phyloP scores from a whole-genome alignment of 2,113 vertebrate genomes.

The Ondatra zibethicus region DNA sequence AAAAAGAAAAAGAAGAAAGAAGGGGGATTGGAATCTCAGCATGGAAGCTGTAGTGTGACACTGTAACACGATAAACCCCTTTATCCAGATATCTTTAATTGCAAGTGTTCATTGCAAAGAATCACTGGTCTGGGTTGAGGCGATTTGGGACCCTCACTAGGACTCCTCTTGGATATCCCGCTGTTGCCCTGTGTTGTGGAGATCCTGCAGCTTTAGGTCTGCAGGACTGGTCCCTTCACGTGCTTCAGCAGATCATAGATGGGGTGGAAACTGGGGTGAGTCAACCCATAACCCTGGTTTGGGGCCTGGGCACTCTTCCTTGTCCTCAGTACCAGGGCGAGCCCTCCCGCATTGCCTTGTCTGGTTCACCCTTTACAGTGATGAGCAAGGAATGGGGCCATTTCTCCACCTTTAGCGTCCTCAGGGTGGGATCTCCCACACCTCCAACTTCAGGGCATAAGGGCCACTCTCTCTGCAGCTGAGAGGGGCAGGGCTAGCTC shows the following conservation, averaged over 20 bases:
- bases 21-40: background rate
- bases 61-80: background rate
- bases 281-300: background rate
- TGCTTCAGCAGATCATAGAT: background rate
- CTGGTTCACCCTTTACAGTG: background rate
- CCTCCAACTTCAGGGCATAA: background rate
- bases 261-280: background rate
- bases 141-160: background rate
- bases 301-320: background rate
- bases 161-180: background rate
- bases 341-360: background rate
- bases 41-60: background rate
- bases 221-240: background rate
- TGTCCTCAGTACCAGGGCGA: background rate
- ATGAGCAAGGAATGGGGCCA: background rate
- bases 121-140: background rate
- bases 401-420: background rate
- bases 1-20: background rate
- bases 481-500: background rate
- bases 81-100: background rate
- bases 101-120: background rate
- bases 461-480: background rate
- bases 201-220: background rate
- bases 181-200: background rate
- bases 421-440: background rate